Percentiles rank a stretch among this genome's conserved stretches.
Conservation (phyloP, 2,113 vertebrate species). For the Pandion haliaetus region DNA sequence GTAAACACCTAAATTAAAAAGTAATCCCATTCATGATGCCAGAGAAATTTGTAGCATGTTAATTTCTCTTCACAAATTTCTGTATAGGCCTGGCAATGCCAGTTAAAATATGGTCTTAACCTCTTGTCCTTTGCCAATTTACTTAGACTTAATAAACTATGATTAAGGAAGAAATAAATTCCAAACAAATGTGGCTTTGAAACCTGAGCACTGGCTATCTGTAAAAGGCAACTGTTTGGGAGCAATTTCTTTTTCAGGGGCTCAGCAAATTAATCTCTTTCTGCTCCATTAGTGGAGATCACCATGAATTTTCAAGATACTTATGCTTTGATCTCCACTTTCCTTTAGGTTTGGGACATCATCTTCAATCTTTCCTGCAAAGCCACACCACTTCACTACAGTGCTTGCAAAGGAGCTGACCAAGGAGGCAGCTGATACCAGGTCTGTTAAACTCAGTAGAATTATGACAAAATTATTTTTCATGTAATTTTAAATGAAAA, state of each 20-base stretch:
- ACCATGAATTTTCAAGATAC: not conserved
- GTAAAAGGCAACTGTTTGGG: not conserved
- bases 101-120: not conserved
- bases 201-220: not conserved
- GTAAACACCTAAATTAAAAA: not conserved
- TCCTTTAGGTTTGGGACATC: not conserved
- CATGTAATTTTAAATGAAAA: not conserved
- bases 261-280: not conserved
- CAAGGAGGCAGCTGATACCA: not conserved
- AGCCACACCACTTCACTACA: not conserved
- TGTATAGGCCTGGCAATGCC: not conserved
- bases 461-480: not conserved
- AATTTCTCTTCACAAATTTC: not conserved
- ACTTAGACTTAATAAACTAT: not conserved
- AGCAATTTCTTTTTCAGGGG: not conserved
- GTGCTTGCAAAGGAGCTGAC: not conserved
- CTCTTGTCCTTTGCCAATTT: not conserved
- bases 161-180: not conserved
- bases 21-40: not conserved
- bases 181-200: not conserved
- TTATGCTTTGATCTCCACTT: not conserved
- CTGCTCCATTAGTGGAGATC: not conserved
- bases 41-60: not conserved
- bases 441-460: not conserved
- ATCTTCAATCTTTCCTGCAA: not conserved